A percentile compares a stretch with the other conserved stretches of the same genome.
phyloP scores from a whole-genome alignment of 2,797 vertebrate genomes.

The Adelosebastes latens region DNA sequence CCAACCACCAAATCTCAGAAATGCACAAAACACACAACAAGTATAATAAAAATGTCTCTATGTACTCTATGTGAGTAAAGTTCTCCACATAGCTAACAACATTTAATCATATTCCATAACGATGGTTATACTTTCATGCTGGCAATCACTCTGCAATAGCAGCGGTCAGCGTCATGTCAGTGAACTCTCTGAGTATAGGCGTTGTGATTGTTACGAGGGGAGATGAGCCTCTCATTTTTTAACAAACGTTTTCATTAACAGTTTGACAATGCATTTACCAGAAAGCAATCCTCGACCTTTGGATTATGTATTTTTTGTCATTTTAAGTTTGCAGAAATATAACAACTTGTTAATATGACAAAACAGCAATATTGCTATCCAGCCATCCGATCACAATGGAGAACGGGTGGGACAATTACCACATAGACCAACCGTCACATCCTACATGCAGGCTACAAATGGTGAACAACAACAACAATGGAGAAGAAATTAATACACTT shows the following conservation, averaged over 20 bases:
- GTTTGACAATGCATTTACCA: neutral
- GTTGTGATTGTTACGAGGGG: neutral
- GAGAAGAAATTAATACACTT: no score
- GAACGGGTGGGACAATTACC: no score
- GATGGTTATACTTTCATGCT: neutral
- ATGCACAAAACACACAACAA: neutral
- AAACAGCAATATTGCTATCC: neutral
- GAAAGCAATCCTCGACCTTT: neutral
- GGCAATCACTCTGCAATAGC: neutral
- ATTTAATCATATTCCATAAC: neutral
- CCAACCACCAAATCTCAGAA: neutral
- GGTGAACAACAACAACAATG: no score
- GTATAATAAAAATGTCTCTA: neutral
- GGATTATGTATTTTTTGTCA: neutral
- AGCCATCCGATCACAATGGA: no score
- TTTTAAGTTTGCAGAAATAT: neutral
- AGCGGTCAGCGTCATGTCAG: conserved; percentile 2
- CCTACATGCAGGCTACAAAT: no score
- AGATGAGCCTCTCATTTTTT: conserved; percentile 7
- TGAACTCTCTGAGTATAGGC: neutral
- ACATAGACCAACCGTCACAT: no score
- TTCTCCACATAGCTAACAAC: neutral
- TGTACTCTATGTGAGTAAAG: neutral
- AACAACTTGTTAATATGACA: neutral
- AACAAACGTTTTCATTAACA: conserved; percentile 14